Evolutionary conservation across 2,797 vertebrate species (phyloP).

Genomic region (Sarcophilus harrisii): DNA sequence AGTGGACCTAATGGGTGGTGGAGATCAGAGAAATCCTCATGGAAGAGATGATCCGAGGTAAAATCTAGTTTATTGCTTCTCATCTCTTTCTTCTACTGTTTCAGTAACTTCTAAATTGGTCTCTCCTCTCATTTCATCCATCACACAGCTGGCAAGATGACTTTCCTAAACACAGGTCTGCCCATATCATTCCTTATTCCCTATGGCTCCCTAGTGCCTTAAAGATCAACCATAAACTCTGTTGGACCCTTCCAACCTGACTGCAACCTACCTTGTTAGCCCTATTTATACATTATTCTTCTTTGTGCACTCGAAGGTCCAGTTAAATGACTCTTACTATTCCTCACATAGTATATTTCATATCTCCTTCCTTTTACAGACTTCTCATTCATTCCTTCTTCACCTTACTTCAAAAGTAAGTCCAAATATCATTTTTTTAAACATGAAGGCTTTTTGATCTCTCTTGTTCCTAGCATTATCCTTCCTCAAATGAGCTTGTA

Average conservation of each 20-base stretch:
- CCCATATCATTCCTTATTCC: not conserved
- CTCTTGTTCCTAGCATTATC: too few relatives aligned
- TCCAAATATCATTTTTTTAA: not conserved
- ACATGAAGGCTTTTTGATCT: not conserved
- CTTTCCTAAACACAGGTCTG: not conserved
- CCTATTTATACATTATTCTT: not conserved
- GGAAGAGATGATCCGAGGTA: not conserved
- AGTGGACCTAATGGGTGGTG: not conserved
- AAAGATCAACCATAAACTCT: not conserved
- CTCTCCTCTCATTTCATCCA: not conserved
- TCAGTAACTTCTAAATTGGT: not conserved
- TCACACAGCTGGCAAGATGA: not conserved
- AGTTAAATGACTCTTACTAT: too few relatives aligned
- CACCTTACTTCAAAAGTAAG: not conserved
- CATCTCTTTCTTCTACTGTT: not conserved
- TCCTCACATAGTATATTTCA: too few relatives aligned
- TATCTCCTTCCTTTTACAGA: not conserved
- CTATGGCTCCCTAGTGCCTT: not conserved
- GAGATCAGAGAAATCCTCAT: not conserved
- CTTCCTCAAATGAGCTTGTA: not conserved
- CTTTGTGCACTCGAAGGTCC: not conserved
- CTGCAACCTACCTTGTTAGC: not conserved
- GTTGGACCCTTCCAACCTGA: not conserved
- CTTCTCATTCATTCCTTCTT: not conserved
- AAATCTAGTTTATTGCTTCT: too few relatives aligned